These are phyloP conservation scores for Gymnopithys bicolor DNA, from an alignment of 2,797 vertebrate genomes.

Conservation along the genomic window DNA sequence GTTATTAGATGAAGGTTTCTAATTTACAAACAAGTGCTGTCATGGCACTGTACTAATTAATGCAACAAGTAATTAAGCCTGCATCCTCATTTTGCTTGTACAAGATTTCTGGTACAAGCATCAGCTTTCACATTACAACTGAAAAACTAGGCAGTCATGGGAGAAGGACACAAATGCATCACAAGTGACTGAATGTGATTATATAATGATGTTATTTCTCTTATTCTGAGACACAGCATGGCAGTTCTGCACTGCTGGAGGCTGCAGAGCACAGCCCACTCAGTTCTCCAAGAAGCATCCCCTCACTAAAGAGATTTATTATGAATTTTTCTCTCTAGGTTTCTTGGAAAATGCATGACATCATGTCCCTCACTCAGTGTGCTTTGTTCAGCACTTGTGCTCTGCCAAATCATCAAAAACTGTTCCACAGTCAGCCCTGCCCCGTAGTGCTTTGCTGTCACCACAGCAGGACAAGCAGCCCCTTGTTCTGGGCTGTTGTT, in stretches of 20 bases:
- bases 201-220: neutral
- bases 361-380: neutral
- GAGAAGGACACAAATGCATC: neutral
- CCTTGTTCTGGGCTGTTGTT: constrained; percentile 53
- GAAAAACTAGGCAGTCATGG: neutral
- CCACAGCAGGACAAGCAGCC: constrained; percentile 1
- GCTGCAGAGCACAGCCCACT: neutral
- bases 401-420: neutral
- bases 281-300: neutral
- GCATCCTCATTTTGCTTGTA: neutral
- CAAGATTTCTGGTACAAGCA: neutral
- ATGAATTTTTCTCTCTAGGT: neutral
- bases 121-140: neutral
- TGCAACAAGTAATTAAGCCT: neutral
- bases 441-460: neutral
- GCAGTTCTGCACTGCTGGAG: neutral
- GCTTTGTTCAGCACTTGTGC: constrained; percentile 46
- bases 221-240: neutral
- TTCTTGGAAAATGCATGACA: constrained; percentile 20
- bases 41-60: neutral
- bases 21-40: neutral
- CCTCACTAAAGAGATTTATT: neutral
- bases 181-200: neutral
- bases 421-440: neutral
- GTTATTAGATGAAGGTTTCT: neutral